Base-by-base conservation (phyloP, 2,797 vertebrate genomes). In the Mormyrus hasselquistii region DNA sequence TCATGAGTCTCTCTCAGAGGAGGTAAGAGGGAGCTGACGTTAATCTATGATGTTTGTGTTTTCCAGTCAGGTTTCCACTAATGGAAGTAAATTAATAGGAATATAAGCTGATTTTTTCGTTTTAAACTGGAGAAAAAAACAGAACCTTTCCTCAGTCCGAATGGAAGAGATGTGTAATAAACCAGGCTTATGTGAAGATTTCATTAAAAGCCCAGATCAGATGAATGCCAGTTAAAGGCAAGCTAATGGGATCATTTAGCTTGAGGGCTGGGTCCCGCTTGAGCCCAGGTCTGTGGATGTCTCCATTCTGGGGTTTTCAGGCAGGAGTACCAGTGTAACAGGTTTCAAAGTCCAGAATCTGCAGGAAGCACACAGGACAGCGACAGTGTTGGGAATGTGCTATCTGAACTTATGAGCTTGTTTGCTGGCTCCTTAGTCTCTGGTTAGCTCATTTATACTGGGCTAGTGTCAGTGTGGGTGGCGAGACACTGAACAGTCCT, bases 191-290 rank as follows among this genome's bases (percentile, higher is more conserved):
- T 90, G 87, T 90, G 89, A 87, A 90, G 89, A 91, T 91, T 90
- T 88, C 52, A 57, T 92, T 90, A 88, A 90, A 91, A 85, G 62
- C 62, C 90, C 90, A 47, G 88, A 83, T 92, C 91, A 90, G 91
- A 83, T 88, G 87, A 92, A 88, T 89, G 44, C 92, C 93, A 91
- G 93, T 94, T 92, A 92, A 73, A 89, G 57, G 89, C 90, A 89
- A 52, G 65, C 90, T 93, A 93, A 94, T 95, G 92, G 92, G 90
- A 90, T 93, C 90, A 93, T 6, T 88, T 65, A 29, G 89, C 92
- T 82, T 92, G 92, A 91, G 62, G 89, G 69, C 90, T 88, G 87
- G 89, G 86, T 88, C 65, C 86, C 89, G 89, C 44, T 38, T 91
- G 82, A 90, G 82, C 86, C 89, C 8, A 8, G 90, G 53, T 91